A percentile compares a stretch with the other conserved stretches of the same genome.
These are phyloP conservation scores for Zaprionus bogoriensis DNA, from an alignment of 2,888 invertebrate genomes.

Conservation along the genomic window DNA sequence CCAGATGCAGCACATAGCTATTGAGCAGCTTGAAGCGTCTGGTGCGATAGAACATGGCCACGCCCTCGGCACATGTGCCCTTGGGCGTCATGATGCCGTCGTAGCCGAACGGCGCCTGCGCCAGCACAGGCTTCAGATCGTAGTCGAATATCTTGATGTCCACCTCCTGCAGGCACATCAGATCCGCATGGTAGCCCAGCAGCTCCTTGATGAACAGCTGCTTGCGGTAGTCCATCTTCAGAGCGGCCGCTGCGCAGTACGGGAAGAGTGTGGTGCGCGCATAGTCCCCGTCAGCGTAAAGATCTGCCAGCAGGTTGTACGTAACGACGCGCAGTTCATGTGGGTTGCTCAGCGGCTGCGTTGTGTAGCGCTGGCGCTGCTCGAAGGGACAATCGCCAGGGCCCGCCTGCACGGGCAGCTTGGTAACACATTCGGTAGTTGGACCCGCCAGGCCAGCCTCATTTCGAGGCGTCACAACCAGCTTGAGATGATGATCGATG, in stretches of 20 bases:
- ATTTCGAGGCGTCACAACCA: constrained; percentile 84
- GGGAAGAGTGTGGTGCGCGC: constrained; percentile 89
- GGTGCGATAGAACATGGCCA: constrained; percentile 89
- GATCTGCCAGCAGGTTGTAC: constrained; percentile 96
- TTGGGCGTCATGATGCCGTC: constrained; percentile 88
- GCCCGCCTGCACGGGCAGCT: constrained; percentile 87
- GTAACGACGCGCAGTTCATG: constrained; percentile 87
- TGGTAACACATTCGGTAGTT: constrained; percentile 85
- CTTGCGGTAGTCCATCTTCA: constrained; percentile 93
- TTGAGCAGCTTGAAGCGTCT: constrained; percentile 87
- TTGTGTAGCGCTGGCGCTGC: constrained; percentile 89
- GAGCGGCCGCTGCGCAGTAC: constrained; percentile 92
- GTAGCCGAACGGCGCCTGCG: constrained; percentile 83
- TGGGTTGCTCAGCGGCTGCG: constrained; percentile 83
- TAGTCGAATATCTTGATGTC: constrained; percentile 89
- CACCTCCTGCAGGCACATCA: constrained; percentile 96
- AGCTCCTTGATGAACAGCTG: constrained; percentile 92
- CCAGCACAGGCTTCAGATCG: constrained; percentile 86
- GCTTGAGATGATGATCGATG: constrained; percentile 87
- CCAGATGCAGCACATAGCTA: constrained; percentile 85
- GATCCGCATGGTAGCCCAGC: constrained; percentile 93
- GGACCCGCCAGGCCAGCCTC: constrained; percentile 84
- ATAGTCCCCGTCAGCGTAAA: constrained; percentile 93
- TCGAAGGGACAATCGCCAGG: constrained; percentile 93
- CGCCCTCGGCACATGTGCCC: constrained; percentile 90